Base-by-base conservation (phyloP, 2,888 invertebrate genomes). In the Thymelicus lineola region DNA sequence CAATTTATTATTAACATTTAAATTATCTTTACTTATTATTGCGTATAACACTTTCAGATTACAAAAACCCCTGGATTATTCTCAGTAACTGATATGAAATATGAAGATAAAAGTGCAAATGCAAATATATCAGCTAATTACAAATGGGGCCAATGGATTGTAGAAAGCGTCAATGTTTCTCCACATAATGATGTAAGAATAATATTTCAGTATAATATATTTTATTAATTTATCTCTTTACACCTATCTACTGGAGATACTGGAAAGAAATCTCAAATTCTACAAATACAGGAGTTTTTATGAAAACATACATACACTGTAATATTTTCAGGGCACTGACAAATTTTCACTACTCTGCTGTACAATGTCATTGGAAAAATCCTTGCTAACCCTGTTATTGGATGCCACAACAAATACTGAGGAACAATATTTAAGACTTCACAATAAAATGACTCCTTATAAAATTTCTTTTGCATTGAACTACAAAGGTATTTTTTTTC, bases 401-500 rank as follows among this genome's bases (percentile, higher is more conserved):
- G 96, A 96, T 87, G 95, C 95, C 17, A 89, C 93, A 6, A 82
- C 92, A 75, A 95, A 95, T 75, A 94, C 88, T 38, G 91, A 93
- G 75, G 91, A 94, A 75, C 89, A 94, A 73, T 94, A 89, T 74
- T 86, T 96, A 61, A 90, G 94, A 72, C 90, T 97, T 55, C 96
- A 97, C 80, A 94, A 96, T 71, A 96, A 95, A 86, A 89, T 97
- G 71, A 95, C 97, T 14, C 97, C 97, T 0, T 97, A 96, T 80
- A 97, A 97, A 93, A 95, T 96, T 72, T 94, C 95, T 60, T 95
- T 97, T 83, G 94, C 95, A 20, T 84, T 95, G 62, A 82, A 94
- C 64, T 81, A 82, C 75, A 72, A 85, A 82, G 86, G 94, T 94
- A 78, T 48, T 46, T 9, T 61, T 17, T 38, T 35, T 60, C 42